Conservation (phyloP, 2,888 invertebrate species). For the Galerucella nymphaeae region DNA sequence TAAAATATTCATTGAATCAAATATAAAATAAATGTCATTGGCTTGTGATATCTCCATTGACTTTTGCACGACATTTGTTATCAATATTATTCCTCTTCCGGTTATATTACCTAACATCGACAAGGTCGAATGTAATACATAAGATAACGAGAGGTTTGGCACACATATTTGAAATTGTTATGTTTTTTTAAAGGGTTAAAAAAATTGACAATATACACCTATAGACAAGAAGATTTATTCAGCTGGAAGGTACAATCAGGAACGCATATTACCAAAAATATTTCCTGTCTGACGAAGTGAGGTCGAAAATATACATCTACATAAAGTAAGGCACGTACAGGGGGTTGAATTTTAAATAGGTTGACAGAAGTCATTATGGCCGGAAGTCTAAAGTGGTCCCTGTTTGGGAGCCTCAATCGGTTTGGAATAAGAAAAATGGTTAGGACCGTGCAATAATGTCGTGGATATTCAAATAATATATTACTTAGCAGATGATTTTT, state of each 20-base stretch:
- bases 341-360: too few relatives aligned
- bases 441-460: too few relatives aligned
- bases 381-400: too few relatives aligned
- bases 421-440: too few relatives aligned
- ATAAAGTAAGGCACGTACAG: too few relatives aligned
- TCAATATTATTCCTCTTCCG: slow-evolving; percentile 24
- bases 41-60: slow-evolving; percentile 16
- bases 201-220: neutral
- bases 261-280: too few relatives aligned
- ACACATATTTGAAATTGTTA: neutral
- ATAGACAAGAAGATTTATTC: neutral
- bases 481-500: neutral
- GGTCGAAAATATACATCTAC: too few relatives aligned
- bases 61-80: slow-evolving; percentile 21
- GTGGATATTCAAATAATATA: too few relatives aligned
- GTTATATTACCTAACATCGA: slow-evolving; percentile 20
- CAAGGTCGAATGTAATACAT: slow-evolving; percentile 22
- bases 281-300: too few relatives aligned
- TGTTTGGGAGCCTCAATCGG: too few relatives aligned
- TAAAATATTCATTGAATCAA: neutral
- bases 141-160: slow-evolving; percentile 7
- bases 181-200: neutral
- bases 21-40: slow-evolving; percentile 12
- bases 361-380: too few relatives aligned
- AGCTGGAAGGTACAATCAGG: neutral